Evolutionary conservation across 2,888 invertebrate genomes (phyloP).

Genomic region (Leucozona laternaria): DNA sequence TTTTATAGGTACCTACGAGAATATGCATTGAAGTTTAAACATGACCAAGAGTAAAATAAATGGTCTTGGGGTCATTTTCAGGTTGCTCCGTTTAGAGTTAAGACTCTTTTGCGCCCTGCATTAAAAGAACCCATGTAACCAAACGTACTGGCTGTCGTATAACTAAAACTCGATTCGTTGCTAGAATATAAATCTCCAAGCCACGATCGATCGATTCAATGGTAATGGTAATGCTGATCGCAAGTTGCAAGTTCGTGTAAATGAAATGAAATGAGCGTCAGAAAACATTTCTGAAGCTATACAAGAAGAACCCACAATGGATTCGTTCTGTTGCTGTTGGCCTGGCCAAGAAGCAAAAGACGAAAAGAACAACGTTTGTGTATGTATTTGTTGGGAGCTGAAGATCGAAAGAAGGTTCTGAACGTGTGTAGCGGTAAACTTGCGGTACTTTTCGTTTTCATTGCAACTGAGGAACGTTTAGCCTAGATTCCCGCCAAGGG

Average conservation of each 20-base stretch:
- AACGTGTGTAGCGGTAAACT: conserved; percentile 83
- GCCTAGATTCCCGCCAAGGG: conserved; percentile 83
- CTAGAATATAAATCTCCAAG: conserved; percentile 62
- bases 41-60: conserved; percentile 48
- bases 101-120: conserved; percentile 29
- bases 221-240: conserved; percentile 16
- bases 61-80: conserved; percentile 63
- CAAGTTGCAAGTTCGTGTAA: conserved; percentile 50
- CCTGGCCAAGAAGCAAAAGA: conserved; percentile 41
- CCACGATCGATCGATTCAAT: conserved; percentile 54
- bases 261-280: conserved; percentile 71
- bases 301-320: conserved; percentile 45
- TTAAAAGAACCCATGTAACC: not conserved
- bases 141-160: conserved; percentile 41
- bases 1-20: conserved; percentile 3
- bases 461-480: conserved; percentile 84
- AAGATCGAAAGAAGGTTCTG: conserved; percentile 68
- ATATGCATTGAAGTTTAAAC: conserved; percentile 37
- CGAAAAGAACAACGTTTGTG: conserved; percentile 7
- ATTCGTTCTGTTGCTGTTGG: not conserved
- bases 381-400: conserved; percentile 31
- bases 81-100: conserved; percentile 22
- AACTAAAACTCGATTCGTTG: conserved; percentile 52
- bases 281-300: conserved; percentile 19
- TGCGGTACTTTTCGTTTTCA: conserved; percentile 85